Evolutionary conservation across 1,140 invertebrate species (phyloP).

Genomic region (Bombus fervidus): DNA sequence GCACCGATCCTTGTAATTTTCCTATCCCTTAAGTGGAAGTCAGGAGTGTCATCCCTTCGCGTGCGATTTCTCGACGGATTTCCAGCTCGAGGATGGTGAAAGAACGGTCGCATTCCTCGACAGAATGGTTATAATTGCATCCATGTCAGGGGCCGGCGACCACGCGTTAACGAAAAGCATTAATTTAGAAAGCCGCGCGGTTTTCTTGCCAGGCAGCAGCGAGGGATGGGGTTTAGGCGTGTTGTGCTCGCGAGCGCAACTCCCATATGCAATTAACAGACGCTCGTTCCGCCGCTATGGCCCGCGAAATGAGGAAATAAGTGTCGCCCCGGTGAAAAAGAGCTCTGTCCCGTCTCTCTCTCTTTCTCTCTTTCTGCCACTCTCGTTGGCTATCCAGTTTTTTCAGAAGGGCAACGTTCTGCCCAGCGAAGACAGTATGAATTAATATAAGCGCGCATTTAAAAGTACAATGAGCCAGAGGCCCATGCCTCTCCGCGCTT

Average conservation of each 20-base stretch:
- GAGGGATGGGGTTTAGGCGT: neutral
- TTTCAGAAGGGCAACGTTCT: conserved; percentile 4
- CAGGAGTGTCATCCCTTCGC: neutral
- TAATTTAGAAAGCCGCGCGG: conserved; percentile 71
- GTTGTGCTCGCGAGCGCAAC: conserved; percentile 37
- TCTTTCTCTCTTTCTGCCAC: neutral
- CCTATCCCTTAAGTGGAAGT: neutral
- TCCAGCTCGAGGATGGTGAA: neutral
- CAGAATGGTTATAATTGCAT: conserved; percentile 72
- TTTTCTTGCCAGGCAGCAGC: conserved; percentile 60
- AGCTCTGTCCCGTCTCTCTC: neutral
- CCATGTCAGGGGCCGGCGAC: conserved; percentile 17
- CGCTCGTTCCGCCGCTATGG: conserved; percentile 47
- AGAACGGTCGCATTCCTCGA: conserved; percentile 44
- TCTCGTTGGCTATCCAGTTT: neutral
- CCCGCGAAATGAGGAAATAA: conserved; percentile 44
- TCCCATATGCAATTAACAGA: conserved; percentile 70
- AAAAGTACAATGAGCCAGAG: conserved; percentile 33
- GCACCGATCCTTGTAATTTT: neutral
- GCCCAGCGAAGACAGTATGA: conserved; percentile 20
- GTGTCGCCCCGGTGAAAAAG: conserved; percentile 33
- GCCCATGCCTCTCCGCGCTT: neutral
- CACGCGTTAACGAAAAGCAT: conserved; percentile 71
- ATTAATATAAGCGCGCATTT: conserved; percentile 46
- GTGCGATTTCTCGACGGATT: too few species aligned